Evolutionary conservation across 2,797 vertebrate species (phyloP).

Genomic region (Erpetoichthys calabaricus): DNA sequence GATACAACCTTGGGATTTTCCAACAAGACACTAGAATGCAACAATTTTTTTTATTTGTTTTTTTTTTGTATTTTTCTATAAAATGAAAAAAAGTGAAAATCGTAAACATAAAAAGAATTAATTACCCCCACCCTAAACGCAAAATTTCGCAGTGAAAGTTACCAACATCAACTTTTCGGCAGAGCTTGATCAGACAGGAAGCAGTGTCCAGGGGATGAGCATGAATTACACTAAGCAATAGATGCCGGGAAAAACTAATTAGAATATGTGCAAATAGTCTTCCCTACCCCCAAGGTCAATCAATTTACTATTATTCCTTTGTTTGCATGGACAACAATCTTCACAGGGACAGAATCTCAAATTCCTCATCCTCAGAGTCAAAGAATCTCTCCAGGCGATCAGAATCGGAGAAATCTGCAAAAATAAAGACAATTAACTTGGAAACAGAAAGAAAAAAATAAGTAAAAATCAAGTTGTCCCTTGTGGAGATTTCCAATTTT

Average conservation of each 20-base stretch:
- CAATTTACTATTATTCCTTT: constrained; percentile 21
- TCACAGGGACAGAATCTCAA: constrained; percentile 94
- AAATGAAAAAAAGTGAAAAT: constrained; percentile 18
- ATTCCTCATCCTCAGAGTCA: constrained; percentile 96
- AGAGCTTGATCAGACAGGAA: constrained; percentile 7
- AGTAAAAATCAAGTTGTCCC: too few relatives aligned
- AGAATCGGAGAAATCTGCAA: constrained; percentile 78
- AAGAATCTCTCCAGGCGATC: constrained; percentile 90
- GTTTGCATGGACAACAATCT: constrained; percentile 11
- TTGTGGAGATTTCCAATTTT: too few relatives aligned
- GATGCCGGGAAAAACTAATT: constrained; percentile 30
- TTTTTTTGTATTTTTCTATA: constrained; percentile 9
- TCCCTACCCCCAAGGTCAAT: constrained; percentile 17
- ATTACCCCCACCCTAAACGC: constrained; percentile 1
- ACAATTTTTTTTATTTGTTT: constrained; percentile 3
- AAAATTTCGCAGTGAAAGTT: constrained; percentile 3
- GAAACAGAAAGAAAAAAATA: not conserved
- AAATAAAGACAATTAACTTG: not conserved
- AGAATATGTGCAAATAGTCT: constrained; percentile 22
- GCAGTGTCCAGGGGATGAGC: not conserved
- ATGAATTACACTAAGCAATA: constrained; percentile 22
- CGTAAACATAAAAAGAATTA: constrained; percentile 13
- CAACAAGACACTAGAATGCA: not conserved
- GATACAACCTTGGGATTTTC: constrained; percentile 7
- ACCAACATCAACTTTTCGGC: not conserved